Evolutionary conservation across 2,888 invertebrate species (phyloP).

Genomic region (Phaonia tiefii): DNA sequence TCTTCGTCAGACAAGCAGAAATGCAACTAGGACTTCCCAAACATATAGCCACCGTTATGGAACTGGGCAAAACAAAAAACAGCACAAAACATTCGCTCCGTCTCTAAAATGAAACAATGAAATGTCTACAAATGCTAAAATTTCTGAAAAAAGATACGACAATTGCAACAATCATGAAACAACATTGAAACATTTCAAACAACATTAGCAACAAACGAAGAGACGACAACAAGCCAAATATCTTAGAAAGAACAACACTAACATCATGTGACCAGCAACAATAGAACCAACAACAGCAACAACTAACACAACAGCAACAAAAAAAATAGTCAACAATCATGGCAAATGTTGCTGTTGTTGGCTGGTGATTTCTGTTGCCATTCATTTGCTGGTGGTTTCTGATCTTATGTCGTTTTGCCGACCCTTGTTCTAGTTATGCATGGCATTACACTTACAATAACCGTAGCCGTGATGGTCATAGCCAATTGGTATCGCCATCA

Average conservation of each 20-base stretch:
- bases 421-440: slow-evolving; percentile 69
- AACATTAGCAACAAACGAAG: slow-evolving; percentile 29
- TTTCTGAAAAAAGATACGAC: slow-evolving; percentile 28
- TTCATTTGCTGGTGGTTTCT: slow-evolving; percentile 48
- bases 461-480: too few relatives aligned
- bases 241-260: slow-evolving; percentile 51
- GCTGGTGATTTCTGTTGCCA: slow-evolving; percentile 21
- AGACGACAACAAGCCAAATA: not conserved
- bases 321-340: too few relatives aligned
- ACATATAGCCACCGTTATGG: slow-evolving; percentile 17
- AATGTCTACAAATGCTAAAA: slow-evolving; percentile 35
- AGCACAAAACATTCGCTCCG: slow-evolving; percentile 20
- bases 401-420: slow-evolving; percentile 62
- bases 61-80: too few relatives aligned
- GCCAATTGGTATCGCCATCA: not conserved
- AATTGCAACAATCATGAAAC: slow-evolving; percentile 57
- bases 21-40: not conserved
- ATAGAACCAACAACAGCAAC: not conserved
- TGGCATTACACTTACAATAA: slow-evolving; percentile 20
- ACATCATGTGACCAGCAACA: slow-evolving; percentile 36
- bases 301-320: slow-evolving; percentile 17
- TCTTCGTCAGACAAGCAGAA: not conserved
- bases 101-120: slow-evolving; percentile 35
- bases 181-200: slow-evolving; percentile 47
- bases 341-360: slow-evolving; percentile 39